A percentile compares a stretch with the other conserved stretches of the same genome.
These are phyloP conservation scores for Centruroides vittatus DNA, from an alignment of 1,140 invertebrate species.

Conservation along the genomic window DNA sequence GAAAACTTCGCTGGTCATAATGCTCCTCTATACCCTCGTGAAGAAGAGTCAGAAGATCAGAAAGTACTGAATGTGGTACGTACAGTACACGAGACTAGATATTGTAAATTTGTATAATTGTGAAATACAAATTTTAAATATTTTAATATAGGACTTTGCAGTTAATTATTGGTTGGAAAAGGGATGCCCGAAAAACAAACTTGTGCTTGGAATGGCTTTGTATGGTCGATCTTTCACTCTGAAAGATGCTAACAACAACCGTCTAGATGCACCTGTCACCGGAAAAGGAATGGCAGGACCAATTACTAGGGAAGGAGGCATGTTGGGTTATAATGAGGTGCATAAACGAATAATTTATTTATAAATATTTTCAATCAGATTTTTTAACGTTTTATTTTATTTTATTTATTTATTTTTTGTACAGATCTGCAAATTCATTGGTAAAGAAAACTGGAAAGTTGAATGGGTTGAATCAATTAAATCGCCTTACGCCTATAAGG, in stretches of 20 bases:
- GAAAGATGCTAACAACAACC: conserved; percentile 18
- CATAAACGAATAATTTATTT: neutral
- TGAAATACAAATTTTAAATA: neutral
- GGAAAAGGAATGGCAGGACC: conserved; percentile 46
- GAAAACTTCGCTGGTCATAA: conserved; percentile 44
- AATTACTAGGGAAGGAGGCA: conserved; percentile 50
- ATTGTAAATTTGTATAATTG: neutral
- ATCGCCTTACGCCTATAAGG: conserved; percentile 21
- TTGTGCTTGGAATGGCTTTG: conserved; percentile 27
- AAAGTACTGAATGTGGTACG: conserved; percentile 38
- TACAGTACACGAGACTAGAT: neutral
- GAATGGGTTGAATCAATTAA: conserved; percentile 16
- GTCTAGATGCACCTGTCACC: conserved; percentile 22
- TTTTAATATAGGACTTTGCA: conserved; percentile 19
- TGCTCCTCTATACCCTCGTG: conserved; percentile 26
- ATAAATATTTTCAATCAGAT: no score
- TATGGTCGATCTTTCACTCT: conserved; percentile 29
- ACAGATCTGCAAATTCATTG: neutral
- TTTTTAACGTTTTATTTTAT: no score
- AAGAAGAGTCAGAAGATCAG: conserved; percentile 33
- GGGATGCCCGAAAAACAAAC: conserved; percentile 33
- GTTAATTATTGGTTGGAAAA: conserved; percentile 35
- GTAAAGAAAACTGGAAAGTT: conserved; percentile 12
- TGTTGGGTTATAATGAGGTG: conserved; percentile 58
- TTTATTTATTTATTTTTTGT: no score